Conservation (phyloP, 2,113 vertebrate genomes). For the Otis tarda region DNA sequence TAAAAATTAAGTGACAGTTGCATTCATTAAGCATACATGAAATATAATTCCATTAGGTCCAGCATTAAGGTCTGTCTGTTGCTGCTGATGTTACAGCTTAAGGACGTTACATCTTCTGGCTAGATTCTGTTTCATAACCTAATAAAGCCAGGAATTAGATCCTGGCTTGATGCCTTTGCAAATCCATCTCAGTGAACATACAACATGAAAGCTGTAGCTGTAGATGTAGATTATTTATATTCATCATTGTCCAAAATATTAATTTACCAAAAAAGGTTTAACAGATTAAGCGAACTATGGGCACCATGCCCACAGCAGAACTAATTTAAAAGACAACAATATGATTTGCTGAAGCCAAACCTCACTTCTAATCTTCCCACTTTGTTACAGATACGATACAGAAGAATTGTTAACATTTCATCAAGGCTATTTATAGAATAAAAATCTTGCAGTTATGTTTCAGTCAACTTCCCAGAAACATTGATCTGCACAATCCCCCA, state of each 20-base stretch:
- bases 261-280: slow-evolving; percentile 34
- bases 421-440: slow-evolving; percentile 7
- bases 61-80: slow-evolving; percentile 18
- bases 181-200: slow-evolving; percentile 10
- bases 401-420: background rate
- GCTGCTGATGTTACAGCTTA: slow-evolving; percentile 4
- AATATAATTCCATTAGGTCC: slow-evolving; percentile 50
- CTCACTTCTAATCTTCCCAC: background rate
- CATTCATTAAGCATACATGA: slow-evolving; percentile 61
- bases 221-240: slow-evolving; percentile 47
- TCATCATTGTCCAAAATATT: slow-evolving; percentile 30
- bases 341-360: background rate
- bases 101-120: slow-evolving; percentile 44
- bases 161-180: slow-evolving; percentile 27
- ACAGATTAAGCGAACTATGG: slow-evolving; percentile 21
- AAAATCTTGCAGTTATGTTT: background rate
- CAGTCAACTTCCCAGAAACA: background rate
- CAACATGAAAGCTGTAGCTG: background rate
- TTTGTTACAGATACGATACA: background rate
- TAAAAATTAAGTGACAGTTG: slow-evolving; percentile 63
- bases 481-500: background rate
- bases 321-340: background rate
- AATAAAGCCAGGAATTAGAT: slow-evolving; percentile 52
- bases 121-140: slow-evolving; percentile 46
- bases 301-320: background rate